Evolutionary conservation across 2,797 vertebrate genomes (phyloP), one percentile per base, ranked within the genome.

Genomic region (Malacoctenus gilli): DNA sequence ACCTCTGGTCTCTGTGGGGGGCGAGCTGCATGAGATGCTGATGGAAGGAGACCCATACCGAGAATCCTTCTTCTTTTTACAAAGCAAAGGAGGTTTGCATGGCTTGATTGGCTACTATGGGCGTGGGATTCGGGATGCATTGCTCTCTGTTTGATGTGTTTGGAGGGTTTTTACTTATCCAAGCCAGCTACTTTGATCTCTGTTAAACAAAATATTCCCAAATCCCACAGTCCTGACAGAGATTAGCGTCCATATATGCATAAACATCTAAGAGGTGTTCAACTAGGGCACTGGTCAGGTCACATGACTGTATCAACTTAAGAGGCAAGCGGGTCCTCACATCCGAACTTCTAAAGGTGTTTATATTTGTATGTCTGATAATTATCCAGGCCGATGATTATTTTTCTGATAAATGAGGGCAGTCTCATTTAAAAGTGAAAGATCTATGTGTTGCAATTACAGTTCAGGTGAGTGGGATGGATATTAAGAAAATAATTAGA

Each of bases 201-300:
- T 47, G 65, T 87, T 68, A 83, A 89, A 88, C 85, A 89, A 90
- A 90, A 90, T 89, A 89, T 89, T 89, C 89, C 86, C 89, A 90
- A 89, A 89, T 90, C 89, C 89, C 89, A 88, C 62, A 89, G 87
- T 89, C 85, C 85, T 90, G 78, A 64, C 62, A 80, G 82, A 87
- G 86, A 85, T 89, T 85, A 87, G 67, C 67, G 80, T 84, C 87
- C 86, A 71, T 60, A 89, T 88, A 89, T 89, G 81, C 89, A 90
- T 87, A 89, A 90, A 88, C 85, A 89, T 89, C 86, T 88, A 86
- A 90, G 85, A 76, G 78, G 80, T 73, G 72, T 79, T 87, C 82
- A 90, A 86, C 80, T 89, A 89, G 89, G 89, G 68, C 89, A 86
- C 48, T 75, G 87, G 85, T 85, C 87, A 90, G 85, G 85, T 89